Base-by-base conservation (phyloP, 2,888 invertebrate species). In the Spodoptera exigua region DNA sequence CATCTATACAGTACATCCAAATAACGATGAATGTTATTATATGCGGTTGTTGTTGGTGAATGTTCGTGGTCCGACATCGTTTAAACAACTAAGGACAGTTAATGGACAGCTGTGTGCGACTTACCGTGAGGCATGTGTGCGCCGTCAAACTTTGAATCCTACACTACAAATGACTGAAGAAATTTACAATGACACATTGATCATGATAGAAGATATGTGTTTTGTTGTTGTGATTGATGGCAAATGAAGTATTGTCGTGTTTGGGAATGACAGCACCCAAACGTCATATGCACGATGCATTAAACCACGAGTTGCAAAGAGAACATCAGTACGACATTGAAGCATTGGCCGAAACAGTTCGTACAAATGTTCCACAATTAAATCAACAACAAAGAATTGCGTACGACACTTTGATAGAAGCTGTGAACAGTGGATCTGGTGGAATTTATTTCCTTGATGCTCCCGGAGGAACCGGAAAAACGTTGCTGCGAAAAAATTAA, bases 191-290 rank as follows among this genome's bases (percentile, higher is more conserved):
- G n/a, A n/a, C 47, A 51, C 64, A 62, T 73, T 67, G 51, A 62
- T 69, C 44, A 40, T 54, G 14, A 69, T 77, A 43, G 76, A 79
- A 53, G 76, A 79, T 48, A 67, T 74, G 64, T 79, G 78, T 59
- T 79, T 76, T n/a, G n/a, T n/a, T n/a, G n/a, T n/a, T n/a, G n/a
- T n/a, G n/a, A 55, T 55, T 73, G 60, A 74, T 79, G 47, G 47
- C 70, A 61, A 78, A 78, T 61, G 79, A 79, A 72, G 53, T 77
- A 74, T 74, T 81, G 63, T 55, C 59, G 45, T 47, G 54, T 54
- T 64, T 80, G 56, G 81, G 79, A 37, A 54, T 79, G 80, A 55
- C 60, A 63, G 67, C 70, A 51, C 75, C 73, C 37, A 70, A 78
- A 74, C 75, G 74, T 52, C 17, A 14, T 47, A 71, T 75, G 71